Evolutionary conservation across 2,113 vertebrate genomes (phyloP).

Genomic region (Peromyscus leucopus): DNA sequence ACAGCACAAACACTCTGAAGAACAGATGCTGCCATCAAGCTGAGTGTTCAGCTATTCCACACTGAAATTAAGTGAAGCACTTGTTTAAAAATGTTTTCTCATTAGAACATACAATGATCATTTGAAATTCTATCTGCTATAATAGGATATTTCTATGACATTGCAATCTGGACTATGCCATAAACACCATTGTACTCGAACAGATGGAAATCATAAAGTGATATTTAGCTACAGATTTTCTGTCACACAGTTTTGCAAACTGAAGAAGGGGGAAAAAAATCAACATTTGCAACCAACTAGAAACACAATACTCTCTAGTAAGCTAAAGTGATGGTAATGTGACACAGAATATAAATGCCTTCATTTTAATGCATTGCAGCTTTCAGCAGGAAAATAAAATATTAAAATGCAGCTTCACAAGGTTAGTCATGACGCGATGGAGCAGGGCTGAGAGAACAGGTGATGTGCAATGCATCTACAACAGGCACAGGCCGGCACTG

Average conservation of each 20-base stretch:
- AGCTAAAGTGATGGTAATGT: slow-evolving; percentile 71
- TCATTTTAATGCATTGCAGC: slow-evolving; percentile 43
- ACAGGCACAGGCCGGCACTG: neutral
- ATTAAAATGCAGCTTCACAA: slow-evolving; percentile 43
- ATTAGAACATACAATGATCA: slow-evolving; percentile 86
- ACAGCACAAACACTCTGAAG: slow-evolving; percentile 71
- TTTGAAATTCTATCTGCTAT: slow-evolving; percentile 83
- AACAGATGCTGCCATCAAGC: slow-evolving; percentile 80
- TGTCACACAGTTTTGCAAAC: slow-evolving; percentile 87
- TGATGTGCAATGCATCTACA: neutral
- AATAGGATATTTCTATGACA: slow-evolving; percentile 84
- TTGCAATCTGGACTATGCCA: slow-evolving; percentile 85
- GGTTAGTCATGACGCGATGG: slow-evolving; percentile 16
- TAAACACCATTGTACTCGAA: slow-evolving; percentile 86
- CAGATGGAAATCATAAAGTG: slow-evolving; percentile 89
- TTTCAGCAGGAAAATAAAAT: slow-evolving; percentile 44
- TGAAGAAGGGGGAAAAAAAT: slow-evolving; percentile 79
- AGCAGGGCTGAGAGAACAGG: neutral
- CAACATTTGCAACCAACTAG: slow-evolving; percentile 85
- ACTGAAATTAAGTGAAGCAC: slow-evolving; percentile 84
- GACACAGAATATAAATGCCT: slow-evolving; percentile 73
- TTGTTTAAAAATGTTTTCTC: slow-evolving; percentile 85
- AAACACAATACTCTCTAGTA: slow-evolving; percentile 80
- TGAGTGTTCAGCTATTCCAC: slow-evolving; percentile 64
- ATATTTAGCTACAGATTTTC: slow-evolving; percentile 89